Evolutionary conservation across 2,113 vertebrate species (phyloP).

Genomic region (Pitta sordida): DNA sequence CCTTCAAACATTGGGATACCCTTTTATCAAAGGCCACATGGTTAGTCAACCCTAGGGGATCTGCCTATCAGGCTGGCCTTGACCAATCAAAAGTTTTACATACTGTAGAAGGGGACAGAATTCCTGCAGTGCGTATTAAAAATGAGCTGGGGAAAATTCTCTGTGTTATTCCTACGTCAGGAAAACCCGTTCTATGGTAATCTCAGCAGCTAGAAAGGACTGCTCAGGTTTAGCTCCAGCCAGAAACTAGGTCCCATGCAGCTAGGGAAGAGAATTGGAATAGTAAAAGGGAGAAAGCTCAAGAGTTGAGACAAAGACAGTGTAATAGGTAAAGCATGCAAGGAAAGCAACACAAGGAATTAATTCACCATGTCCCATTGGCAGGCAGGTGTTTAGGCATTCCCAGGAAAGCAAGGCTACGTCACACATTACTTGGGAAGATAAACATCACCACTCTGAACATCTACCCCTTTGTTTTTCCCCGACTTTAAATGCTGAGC

Average conservation of each 20-base stretch:
- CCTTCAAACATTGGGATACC: background rate
- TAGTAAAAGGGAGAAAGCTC: background rate
- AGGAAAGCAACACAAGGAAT: background rate
- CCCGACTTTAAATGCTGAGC: background rate
- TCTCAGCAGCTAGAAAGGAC: background rate
- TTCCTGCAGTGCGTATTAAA: background rate
- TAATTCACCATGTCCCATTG: background rate
- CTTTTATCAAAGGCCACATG: background rate
- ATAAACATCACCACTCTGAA: background rate
- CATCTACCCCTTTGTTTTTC: background rate
- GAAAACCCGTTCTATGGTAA: background rate
- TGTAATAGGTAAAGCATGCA: background rate
- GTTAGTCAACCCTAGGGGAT: background rate
- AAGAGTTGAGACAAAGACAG: background rate
- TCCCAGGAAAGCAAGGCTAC: background rate
- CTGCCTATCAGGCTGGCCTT: background rate
- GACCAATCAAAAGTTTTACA: background rate
- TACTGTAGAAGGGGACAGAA: background rate
- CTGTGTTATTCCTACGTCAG: background rate
- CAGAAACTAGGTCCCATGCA: rapidly evolving
- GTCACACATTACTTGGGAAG: background rate
- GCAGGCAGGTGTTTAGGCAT: background rate
- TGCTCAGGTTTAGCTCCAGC: background rate
- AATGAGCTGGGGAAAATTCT: background rate
- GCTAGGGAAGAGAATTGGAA: background rate